Evolutionary conservation across 1,140 invertebrate species (phyloP), one percentile per base, ranked within the genome.

Genomic region (Procambarus clarkii): DNA sequence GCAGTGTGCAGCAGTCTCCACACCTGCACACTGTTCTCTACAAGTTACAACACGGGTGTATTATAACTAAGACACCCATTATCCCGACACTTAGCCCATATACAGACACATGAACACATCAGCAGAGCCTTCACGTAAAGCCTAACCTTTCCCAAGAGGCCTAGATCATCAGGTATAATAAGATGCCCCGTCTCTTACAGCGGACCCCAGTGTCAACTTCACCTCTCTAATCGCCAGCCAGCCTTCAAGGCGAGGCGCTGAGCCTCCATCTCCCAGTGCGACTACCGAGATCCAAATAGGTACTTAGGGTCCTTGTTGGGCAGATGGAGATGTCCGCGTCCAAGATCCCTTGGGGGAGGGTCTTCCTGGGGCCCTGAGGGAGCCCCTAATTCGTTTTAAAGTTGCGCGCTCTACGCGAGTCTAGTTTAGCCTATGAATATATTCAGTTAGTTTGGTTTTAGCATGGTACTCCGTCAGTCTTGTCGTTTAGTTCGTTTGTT

Each of bases 151-250:
- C 45, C 58, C 24, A 48, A 46, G n/a, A 48, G 34, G 78, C 60
- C 64, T 46, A 50, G 76, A 81, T 34, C 44, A 74, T 81, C 64
- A 48, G 79, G n/a, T 88, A n/a, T 88, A 88, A 88, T 45, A 54
- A 50, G 64, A 34, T 81, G 71, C 79, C 78, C 87, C 89, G 77
- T 91, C 76, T 91, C 89, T 91, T 91, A 34, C 89, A 91, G 89
- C 82, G 74, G 83, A 85, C 64, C 83, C 89, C 82, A 91, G 58
- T 91, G 60, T 86, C 89, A 82, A 48, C 88, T 91, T 91, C 89
- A 86, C 74, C 89, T 91, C 89, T 46, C 82, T 91, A 69, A 91
- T 91, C 89, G 89, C 89, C 89, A 91, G 89, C 81, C 89, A 91
- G 76, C 89, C 89, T 69, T 45, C 89, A 79, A 85, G 89, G 82